Evolutionary conservation across 2,113 vertebrate species (phyloP).

Genomic region (Nothobranchius furzeri): DNA sequence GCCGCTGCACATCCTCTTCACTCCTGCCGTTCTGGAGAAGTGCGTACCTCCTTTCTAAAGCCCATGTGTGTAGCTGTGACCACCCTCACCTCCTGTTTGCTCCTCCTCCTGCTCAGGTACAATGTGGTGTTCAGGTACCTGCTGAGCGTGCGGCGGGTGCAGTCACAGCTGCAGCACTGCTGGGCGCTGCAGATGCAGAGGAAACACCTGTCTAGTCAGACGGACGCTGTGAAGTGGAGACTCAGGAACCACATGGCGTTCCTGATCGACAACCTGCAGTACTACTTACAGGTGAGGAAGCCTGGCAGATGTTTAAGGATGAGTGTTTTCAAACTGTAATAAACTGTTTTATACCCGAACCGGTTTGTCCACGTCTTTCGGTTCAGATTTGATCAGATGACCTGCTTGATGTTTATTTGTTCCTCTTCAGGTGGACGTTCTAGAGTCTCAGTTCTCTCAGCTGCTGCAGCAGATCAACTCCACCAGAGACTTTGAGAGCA

Average conservation of each 20-base stretch:
- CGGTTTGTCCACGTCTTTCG: too few relatives aligned
- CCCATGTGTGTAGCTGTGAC: neutral
- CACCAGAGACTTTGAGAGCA: conserved; percentile 96
- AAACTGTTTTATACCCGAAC: too few relatives aligned
- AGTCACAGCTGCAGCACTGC: conserved; percentile 96
- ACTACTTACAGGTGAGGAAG: conserved; percentile 91
- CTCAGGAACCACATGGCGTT: conserved; percentile 98
- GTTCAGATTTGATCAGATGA: neutral
- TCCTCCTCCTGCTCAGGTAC: conserved; percentile 80
- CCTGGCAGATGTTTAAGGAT: neutral
- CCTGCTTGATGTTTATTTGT: neutral
- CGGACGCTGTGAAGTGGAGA: conserved; percentile 90
- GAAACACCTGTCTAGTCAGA: conserved; percentile 92
- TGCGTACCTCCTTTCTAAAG: conserved; percentile 64
- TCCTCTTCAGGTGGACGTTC: conserved; percentile 87
- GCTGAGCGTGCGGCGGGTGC: conserved; percentile 92
- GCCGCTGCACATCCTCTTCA: conserved; percentile 98
- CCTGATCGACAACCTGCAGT: conserved; percentile 96
- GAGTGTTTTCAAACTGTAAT: neutral
- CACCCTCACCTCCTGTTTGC: neutral
- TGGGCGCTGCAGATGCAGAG: conserved; percentile 98
- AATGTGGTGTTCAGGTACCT: conserved; percentile 97
- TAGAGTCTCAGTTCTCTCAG: conserved; percentile 98
- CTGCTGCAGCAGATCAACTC: conserved; percentile 94
- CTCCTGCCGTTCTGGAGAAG: conserved; percentile 95